Percentiles rank a stretch among this genome's conserved stretches.
These are phyloP conservation scores for Nephrotoma guestfalica DNA, from an alignment of 2,888 invertebrate genomes.

Conservation along the genomic window DNA sequence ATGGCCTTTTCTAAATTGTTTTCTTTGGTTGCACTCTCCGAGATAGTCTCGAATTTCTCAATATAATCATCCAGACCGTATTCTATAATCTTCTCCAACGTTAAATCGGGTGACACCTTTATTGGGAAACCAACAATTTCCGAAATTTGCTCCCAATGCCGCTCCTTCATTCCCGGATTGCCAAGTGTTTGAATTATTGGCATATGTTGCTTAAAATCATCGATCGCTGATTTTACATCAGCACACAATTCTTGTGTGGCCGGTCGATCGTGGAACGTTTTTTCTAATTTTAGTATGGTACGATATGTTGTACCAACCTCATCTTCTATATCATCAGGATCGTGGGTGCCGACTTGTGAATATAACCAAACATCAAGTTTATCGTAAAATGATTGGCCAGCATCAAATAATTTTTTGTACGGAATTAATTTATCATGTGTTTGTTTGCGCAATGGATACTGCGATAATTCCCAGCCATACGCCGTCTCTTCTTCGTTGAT, in stretches of 20 bases:
- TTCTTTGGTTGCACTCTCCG: slow-evolving; percentile 92
- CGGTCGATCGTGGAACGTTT: slow-evolving; percentile 64
- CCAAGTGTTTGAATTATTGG: slow-evolving; percentile 88
- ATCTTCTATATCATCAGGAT: slow-evolving; percentile 75
- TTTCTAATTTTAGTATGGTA: slow-evolving; percentile 76
- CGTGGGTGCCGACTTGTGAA: slow-evolving; percentile 63
- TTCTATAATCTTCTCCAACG: slow-evolving; percentile 75
- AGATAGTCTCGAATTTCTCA: slow-evolving; percentile 77
- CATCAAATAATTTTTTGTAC: slow-evolving; percentile 77
- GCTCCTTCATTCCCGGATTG: slow-evolving; percentile 82
- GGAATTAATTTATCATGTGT: slow-evolving; percentile 68
- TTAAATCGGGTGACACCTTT: slow-evolving; percentile 64
- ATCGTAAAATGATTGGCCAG: slow-evolving; percentile 69
- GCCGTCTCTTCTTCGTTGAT: slow-evolving; percentile 86
- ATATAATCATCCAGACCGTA: slow-evolving; percentile 81
- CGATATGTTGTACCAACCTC: slow-evolving; percentile 34
- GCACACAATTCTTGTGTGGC: slow-evolving; percentile 55
- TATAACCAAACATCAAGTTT: slow-evolving; percentile 79
- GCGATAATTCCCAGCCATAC: slow-evolving; percentile 76
- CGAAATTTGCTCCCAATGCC: slow-evolving; percentile 91
- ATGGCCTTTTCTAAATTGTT: slow-evolving; percentile 81
- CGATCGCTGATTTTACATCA: slow-evolving; percentile 49
- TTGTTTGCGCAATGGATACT: slow-evolving; percentile 72
- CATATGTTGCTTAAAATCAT: slow-evolving; percentile 74
- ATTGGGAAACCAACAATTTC: slow-evolving; percentile 91